phyloP scores from a whole-genome alignment of 2,888 invertebrate genomes.

The Lepidonotus clava region DNA sequence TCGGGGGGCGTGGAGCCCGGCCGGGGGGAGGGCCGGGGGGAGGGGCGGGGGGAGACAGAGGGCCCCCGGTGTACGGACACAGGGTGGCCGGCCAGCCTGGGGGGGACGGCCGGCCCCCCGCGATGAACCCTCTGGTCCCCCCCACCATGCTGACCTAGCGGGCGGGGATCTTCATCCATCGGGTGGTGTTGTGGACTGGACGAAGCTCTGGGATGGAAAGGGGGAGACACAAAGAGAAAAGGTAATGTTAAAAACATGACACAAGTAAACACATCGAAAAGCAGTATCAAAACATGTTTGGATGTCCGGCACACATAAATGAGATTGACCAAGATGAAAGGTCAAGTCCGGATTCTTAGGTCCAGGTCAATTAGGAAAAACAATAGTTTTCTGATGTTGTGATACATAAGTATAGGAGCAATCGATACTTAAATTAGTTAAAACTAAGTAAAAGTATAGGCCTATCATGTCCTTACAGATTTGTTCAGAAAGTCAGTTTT shows the following conservation, averaged over 20 bases:
- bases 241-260: neutral
- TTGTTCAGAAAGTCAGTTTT: too few species aligned
- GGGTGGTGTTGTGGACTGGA: constrained; percentile 32
- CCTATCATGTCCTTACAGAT: too few species aligned
- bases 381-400: too few species aligned
- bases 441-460: too few species aligned
- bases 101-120: constrained; percentile 38
- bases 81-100: constrained; percentile 13
- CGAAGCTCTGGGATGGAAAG: constrained; percentile 42
- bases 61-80: neutral
- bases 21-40: neutral
- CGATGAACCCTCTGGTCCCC: constrained; percentile 21
- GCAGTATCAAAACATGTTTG: neutral
- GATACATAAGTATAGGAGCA: too few species aligned
- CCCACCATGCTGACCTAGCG: constrained; percentile 15
- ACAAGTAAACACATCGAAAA: neutral
- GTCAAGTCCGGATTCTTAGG: too few species aligned
- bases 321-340: too few species aligned
- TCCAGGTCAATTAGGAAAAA: too few species aligned
- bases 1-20: neutral
- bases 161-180: constrained; percentile 51
- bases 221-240: neutral
- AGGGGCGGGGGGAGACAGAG: neutral
- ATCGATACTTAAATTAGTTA: too few species aligned
- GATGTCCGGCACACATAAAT: too few species aligned